Conservation (phyloP, 2,888 invertebrate species). For the Agrenia bidenticulata region DNA sequence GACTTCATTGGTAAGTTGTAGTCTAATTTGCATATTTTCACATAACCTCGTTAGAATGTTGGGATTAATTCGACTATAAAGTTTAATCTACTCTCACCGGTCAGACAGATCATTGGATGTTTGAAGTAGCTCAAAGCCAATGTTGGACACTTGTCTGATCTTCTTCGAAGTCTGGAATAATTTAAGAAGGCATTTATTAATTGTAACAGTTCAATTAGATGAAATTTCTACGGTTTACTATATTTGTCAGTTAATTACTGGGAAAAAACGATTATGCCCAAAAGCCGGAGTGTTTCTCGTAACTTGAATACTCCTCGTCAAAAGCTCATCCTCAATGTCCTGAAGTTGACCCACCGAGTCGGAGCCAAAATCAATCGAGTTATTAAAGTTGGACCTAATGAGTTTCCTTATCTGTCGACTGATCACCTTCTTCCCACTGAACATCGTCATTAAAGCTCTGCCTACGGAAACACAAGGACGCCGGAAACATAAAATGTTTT, state of each 20-base stretch:
- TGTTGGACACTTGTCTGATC: slow-evolving; percentile 48
- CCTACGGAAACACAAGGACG: slow-evolving; percentile 1
- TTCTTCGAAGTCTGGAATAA: slow-evolving; percentile 41
- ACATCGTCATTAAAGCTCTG: background rate
- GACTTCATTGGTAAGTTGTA: slow-evolving; percentile 42
- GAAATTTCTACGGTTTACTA: slow-evolving; percentile 7
- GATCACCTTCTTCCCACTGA: slow-evolving; percentile 20
- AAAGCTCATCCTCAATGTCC: slow-evolving; percentile 39
- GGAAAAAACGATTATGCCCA: slow-evolving; percentile 41
- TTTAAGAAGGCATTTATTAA: too few relatives aligned
- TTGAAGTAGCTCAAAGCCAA: slow-evolving; percentile 44
- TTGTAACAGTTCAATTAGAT: too few relatives aligned
- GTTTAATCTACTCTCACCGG: slow-evolving; percentile 14
- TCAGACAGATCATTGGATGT: slow-evolving; percentile 46
- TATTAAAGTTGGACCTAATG: slow-evolving; percentile 36
- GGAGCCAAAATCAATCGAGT: slow-evolving; percentile 39
- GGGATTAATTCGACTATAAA: background rate
- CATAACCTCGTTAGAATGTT: background rate
- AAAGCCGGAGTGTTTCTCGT: slow-evolving; percentile 40
- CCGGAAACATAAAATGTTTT: too few relatives aligned
- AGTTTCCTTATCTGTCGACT: slow-evolving; percentile 33
- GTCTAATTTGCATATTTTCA: too few relatives aligned
- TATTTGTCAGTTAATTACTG: slow-evolving; percentile 25
- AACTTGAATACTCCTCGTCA: slow-evolving; percentile 33
- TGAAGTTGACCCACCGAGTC: slow-evolving; percentile 36